phyloP scores from a whole-genome alignment of 2,797 vertebrate species.

The Vireo griseus region DNA sequence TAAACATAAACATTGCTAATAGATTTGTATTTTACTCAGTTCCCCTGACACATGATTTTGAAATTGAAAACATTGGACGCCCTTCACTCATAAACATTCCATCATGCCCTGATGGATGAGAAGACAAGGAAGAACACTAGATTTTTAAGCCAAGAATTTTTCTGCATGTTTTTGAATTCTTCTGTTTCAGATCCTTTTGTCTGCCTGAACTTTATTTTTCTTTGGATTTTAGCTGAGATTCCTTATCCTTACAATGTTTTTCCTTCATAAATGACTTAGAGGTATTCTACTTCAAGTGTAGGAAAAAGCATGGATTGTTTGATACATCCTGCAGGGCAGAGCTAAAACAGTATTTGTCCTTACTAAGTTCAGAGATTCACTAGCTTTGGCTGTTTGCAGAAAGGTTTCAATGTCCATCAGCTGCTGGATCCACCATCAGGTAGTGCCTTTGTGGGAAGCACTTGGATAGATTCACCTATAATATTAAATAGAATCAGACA shows the following conservation, averaged over 20 bases:
- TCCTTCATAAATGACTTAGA: neutral
- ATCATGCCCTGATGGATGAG: neutral
- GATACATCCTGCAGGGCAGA: neutral
- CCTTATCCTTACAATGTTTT: neutral
- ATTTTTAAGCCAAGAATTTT: neutral
- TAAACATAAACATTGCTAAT: neutral
- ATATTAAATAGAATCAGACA: constrained; percentile 30
- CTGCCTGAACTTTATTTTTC: neutral
- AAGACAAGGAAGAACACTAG: neutral
- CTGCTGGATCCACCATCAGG: constrained; percentile 20
- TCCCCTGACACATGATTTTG: neutral
- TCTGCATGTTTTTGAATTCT: neutral
- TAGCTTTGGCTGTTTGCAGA: neutral
- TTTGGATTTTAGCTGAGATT: neutral
- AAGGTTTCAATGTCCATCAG: constrained; percentile 10
- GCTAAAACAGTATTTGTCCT: neutral
- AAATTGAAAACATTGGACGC: neutral
- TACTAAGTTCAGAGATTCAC: neutral
- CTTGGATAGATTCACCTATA: constrained; percentile 5
- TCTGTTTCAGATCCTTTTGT: neutral
- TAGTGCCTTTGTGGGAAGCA: neutral
- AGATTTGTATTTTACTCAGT: neutral
- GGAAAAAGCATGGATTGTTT: neutral
- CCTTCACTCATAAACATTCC: neutral
- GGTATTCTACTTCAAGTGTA: neutral